Conservation (phyloP, 2,113 vertebrate genomes). For the Ariopsis seemanni region DNA sequence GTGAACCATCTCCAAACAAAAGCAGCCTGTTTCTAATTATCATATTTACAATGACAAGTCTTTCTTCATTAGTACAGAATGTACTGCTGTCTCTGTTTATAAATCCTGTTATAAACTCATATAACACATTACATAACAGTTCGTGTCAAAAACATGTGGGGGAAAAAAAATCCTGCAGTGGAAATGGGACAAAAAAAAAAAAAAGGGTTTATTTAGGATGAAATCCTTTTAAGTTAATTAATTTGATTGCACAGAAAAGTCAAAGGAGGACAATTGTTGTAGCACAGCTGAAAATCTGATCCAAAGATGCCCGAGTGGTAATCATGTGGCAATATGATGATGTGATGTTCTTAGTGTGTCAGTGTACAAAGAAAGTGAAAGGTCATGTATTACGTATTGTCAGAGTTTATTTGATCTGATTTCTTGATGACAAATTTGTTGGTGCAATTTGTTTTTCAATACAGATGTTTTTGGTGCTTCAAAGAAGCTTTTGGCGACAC, state of each 20-base stretch:
- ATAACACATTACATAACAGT: not conserved
- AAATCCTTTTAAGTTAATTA: not conserved
- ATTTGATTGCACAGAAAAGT: not conserved
- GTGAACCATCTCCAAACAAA: slow-evolving; percentile 48
- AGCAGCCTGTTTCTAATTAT: not conserved
- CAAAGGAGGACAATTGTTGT: not conserved
- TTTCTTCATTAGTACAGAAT: slow-evolving; percentile 47
- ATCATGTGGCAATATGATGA: not conserved
- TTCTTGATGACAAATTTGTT: not conserved
- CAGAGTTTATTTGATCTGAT: not conserved
- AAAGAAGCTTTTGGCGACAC: not conserved
- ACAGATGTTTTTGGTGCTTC: not conserved
- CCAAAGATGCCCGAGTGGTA: not conserved
- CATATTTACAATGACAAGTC: slow-evolving; percentile 43
- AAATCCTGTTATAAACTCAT: not conserved
- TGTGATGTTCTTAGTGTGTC: no score
- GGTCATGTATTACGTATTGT: no score
- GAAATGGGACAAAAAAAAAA: not conserved
- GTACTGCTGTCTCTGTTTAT: slow-evolving; percentile 6
- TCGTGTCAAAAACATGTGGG: not conserved
- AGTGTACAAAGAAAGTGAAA: no score
- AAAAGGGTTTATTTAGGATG: not conserved
- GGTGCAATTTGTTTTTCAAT: not conserved
- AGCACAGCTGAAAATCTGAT: not conserved
- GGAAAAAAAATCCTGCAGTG: not conserved